Evolutionary conservation across 1,140 invertebrate species (phyloP), one percentile per base, ranked within the genome.

Genomic region (Stegodyphus mimosarum): DNA sequence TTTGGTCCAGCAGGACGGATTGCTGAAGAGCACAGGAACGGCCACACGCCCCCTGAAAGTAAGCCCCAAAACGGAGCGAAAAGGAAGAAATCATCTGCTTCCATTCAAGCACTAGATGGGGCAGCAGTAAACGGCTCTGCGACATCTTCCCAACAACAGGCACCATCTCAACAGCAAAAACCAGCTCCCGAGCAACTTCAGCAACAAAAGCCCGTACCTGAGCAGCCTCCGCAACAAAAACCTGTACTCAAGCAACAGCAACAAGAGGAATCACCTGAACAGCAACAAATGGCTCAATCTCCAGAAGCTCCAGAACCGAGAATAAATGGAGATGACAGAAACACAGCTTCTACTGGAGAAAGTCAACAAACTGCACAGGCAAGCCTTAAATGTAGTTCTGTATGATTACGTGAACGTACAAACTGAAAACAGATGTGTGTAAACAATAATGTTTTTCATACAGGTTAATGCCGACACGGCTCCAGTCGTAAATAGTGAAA

Each of bases 371-470:
- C 55, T 10, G 15, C 55, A 10, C 55, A 10, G 15, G 9, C 9
- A 9, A 15, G 55, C 55, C 55, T 15, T 15, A 15, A 60, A 5
- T 15, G 5, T 15, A 10, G 55, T 60, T 15, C 55, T 10, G 55
- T 15, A 60, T 10, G 55, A 15, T 15, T 60, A 9, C 55, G 9
- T 1, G 5, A 93, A 71, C 91, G 95, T 70, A 48, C 11, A 18
- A 70, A 70, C 33, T 13, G 67, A 70, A 33, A 70, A 70, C 6
- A 18, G 6, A 5, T 15, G 15, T 60, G 9, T 60, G 55, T 60
- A 33, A 33, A 33, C 33, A 60, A 60, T 60, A 10, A 10, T 60
- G 9, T 15, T 60, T 60, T 60, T 70, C 67, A 17, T 33, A 17
- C 17, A 70, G 48, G 7, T 17, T 6, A 48, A 17, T 70, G 13